Evolutionary conservation across 1,140 invertebrate species (phyloP).

Genomic region (Eufriesea mexicana): DNA sequence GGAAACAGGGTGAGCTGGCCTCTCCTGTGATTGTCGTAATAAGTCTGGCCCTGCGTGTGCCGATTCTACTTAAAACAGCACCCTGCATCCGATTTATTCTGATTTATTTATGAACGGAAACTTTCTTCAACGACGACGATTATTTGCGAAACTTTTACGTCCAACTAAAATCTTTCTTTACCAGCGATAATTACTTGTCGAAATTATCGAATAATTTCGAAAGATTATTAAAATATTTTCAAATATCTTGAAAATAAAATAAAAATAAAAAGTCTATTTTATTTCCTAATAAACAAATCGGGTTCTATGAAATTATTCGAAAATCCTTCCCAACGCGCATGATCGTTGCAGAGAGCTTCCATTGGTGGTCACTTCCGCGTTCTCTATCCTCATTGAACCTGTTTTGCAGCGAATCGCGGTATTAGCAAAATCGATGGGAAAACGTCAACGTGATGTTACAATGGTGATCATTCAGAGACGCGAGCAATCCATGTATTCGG

Average conservation of each 20-base stretch:
- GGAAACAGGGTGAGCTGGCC: neutral
- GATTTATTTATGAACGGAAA: fast-evolving
- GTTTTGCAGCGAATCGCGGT: too few relatives aligned
- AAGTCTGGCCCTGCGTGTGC: neutral
- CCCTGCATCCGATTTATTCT: neutral
- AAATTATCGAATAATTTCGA: too few relatives aligned
- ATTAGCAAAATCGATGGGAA: neutral
- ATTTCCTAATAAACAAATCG: too few relatives aligned
- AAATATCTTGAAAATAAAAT: too few relatives aligned
- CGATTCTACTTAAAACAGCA: neutral
- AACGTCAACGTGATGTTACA: neutral
- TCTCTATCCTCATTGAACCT: neutral
- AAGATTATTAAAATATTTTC: too few relatives aligned
- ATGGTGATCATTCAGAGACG: neutral
- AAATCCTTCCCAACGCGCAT: too few relatives aligned
- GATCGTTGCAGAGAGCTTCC: neutral
- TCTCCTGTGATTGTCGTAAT: neutral
- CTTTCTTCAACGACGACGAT: too few relatives aligned
- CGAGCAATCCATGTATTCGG: neutral
- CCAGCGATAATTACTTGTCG: too few relatives aligned
- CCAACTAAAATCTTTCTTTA: too few relatives aligned
- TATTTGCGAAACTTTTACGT: too few relatives aligned
- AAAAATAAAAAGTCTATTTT: neutral
- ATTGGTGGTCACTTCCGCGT: neutral
- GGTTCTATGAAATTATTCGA: too few relatives aligned